phyloP scores from a whole-genome alignment of 2,888 invertebrate species.

The Diaprepes abbreviatus region DNA sequence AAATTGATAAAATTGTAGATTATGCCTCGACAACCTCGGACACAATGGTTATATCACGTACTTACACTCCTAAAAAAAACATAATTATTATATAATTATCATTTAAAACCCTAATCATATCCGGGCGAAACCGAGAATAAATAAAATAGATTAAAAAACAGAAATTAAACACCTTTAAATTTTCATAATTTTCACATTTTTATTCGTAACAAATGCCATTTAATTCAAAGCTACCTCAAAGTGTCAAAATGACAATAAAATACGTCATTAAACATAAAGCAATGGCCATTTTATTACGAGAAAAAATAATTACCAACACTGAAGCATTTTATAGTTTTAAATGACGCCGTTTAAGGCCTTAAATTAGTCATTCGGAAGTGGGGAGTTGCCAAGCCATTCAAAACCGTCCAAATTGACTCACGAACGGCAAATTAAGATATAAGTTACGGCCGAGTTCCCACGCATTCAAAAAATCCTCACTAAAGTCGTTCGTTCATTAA shows the following conservation, averaged over 20 bases:
- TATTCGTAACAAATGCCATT: too few relatives aligned
- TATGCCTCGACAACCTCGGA: too few relatives aligned
- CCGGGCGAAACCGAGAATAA: too few relatives aligned
- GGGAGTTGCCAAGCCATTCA: constrained; percentile 50
- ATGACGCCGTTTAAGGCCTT: constrained; percentile 38
- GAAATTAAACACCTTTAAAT: too few relatives aligned
- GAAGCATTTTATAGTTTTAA: constrained; percentile 24
- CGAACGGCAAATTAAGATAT: constrained; percentile 57
- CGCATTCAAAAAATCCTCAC: constrained; percentile 28
- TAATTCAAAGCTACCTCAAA: not conserved
- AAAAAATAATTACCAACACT: constrained; percentile 14
- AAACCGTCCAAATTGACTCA: constrained; percentile 55
- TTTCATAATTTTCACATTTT: too few relatives aligned
- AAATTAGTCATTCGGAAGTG: constrained; percentile 39
- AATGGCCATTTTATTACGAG: constrained; percentile 4
- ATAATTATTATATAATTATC: too few relatives aligned
- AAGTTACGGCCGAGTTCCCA: constrained; percentile 54
- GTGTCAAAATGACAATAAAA: constrained; percentile 3
- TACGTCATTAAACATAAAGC: not conserved
- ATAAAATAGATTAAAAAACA: too few relatives aligned
- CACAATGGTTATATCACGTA: too few relatives aligned
- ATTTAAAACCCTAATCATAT: too few relatives aligned
- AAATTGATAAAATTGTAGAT: too few relatives aligned
- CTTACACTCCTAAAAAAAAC: too few relatives aligned
- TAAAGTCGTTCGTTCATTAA: too few relatives aligned